Evolutionary conservation across 2,888 invertebrate genomes (phyloP).

Genomic region (Antitype chi): DNA sequence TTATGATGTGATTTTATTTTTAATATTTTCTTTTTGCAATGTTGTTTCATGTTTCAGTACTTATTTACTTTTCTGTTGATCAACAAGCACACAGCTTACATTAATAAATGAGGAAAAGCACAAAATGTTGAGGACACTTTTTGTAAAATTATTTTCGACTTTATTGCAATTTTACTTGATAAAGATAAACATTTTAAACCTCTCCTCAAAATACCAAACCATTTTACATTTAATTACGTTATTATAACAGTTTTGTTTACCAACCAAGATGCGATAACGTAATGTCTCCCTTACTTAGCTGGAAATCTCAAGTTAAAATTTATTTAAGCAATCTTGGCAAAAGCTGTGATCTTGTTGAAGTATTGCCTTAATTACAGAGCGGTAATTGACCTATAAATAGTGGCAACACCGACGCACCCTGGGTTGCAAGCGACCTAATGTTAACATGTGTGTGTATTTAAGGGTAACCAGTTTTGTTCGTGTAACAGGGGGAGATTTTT

Average conservation of each 20-base stretch:
- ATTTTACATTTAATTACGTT: slow-evolving; percentile 55
- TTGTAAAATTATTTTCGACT: background rate
- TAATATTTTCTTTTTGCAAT: background rate
- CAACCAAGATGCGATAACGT: slow-evolving; percentile 58
- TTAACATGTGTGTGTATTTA: slow-evolving; percentile 51
- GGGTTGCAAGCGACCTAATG: slow-evolving; percentile 45
- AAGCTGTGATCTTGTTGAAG: slow-evolving; percentile 78
- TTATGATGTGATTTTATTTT: slow-evolving; percentile 22
- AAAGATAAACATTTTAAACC: background rate
- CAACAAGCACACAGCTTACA: background rate
- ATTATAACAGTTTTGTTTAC: slow-evolving; percentile 66
- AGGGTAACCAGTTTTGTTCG: slow-evolving; percentile 36
- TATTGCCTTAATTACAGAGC: slow-evolving; percentile 79
- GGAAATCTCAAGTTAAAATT: slow-evolving; percentile 77
- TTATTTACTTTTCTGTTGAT: background rate
- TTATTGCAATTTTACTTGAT: background rate
- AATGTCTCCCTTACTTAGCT: slow-evolving; percentile 72
- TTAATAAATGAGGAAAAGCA: no score
- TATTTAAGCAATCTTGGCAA: slow-evolving; percentile 79
- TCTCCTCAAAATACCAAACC: slow-evolving; percentile 7
- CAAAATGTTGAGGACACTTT: background rate
- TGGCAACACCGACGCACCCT: slow-evolving; percentile 64
- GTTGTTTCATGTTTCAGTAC: background rate
- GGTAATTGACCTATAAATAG: slow-evolving; percentile 82
- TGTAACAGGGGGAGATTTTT: slow-evolving; percentile 13